Evolutionary conservation across 1,140 invertebrate species (phyloP), one percentile per base, ranked within the genome.

Genomic region (Drosophila busckii): DNA sequence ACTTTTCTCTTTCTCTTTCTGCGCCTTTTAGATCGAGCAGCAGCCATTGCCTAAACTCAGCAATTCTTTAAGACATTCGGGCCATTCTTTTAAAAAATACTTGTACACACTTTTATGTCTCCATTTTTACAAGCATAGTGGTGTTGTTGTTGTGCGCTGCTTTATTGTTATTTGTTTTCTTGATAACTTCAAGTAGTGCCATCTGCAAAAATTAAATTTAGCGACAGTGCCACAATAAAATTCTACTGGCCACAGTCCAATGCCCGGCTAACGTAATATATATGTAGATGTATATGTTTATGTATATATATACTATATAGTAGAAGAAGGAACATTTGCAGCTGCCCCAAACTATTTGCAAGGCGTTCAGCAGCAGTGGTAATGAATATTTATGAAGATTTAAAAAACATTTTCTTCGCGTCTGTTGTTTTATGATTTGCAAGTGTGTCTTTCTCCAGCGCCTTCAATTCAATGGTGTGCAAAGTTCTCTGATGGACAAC

Each of bases 361-460:
- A 50, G 52, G 52, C 52, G 40, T 44, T 54, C 20, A n/a, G 35
- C 31, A 17, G 29, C 52, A 17, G 67, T 40, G 78, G 71, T 84
- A 83, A 83, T 84, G 78, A 83, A 83, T 83, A 83, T 84, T 83
- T 83, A 83, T 83, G 78, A 84, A 84, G 78, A 83, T 83, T 83
- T 83, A 78, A 83, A 83, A 84, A 84, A 78, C 78, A 84, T 78
- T 84, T 84, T 84, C 78, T 71, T 70, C 75, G 78, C 78, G 67
- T 84, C 71, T 84, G 78, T 84, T 84, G 78, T 84, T 84, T 84
- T 84, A 84, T 84, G 78, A 84, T 84, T 84, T 84, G 78, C 78
- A 84, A 84, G 70, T 84, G 78, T 84, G 69, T 65, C 61, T 26
- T 15, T 25, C 31, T 44, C 37, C 25, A 58, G 41, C 34, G 34